A percentile compares a stretch with the other conserved stretches of the same genome.
Evolutionary conservation across 2,888 invertebrate genomes (phyloP).

Genomic region (Didymodactylos carnosus): DNA sequence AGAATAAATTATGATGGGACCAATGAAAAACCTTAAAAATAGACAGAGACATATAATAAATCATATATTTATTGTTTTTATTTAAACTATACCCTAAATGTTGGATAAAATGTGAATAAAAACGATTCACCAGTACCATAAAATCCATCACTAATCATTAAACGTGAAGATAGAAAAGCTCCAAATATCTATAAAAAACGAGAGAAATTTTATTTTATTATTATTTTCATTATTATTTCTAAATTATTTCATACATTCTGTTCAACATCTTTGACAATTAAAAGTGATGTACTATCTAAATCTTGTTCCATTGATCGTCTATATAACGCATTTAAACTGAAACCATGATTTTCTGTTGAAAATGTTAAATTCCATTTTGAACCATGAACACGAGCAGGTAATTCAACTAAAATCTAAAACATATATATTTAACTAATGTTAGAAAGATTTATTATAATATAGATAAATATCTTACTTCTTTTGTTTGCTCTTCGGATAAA

Average conservation of each 20-base stretch:
- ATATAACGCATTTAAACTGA: slow-evolving; percentile 89
- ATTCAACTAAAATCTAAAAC: neutral
- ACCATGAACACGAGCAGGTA: slow-evolving; percentile 34
- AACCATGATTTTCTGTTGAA: slow-evolving; percentile 89
- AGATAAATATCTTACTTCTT: neutral
- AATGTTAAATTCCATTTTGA: slow-evolving; percentile 84
- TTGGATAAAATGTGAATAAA: slow-evolving; percentile 58
- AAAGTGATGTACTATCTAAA: slow-evolving; percentile 59
- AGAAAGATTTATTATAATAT: neutral
- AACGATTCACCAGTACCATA: slow-evolving; percentile 92
- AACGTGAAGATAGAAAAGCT: slow-evolving; percentile 70
- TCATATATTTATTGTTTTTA: too few relatives aligned
- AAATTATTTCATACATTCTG: slow-evolving; percentile 47
- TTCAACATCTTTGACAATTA: slow-evolving; percentile 83
- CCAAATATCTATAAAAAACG: slow-evolving; percentile 57
- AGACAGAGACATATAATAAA: too few relatives aligned
- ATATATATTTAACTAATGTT: neutral
- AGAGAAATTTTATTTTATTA: neutral
- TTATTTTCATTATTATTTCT: slow-evolving; percentile 10
- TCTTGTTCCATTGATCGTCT: slow-evolving; percentile 55
- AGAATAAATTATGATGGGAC: slow-evolving; percentile 97
- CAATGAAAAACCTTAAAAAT: slow-evolving; percentile 47
- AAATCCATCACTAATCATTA: slow-evolving; percentile 82
- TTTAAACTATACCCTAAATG: slow-evolving; percentile 51
- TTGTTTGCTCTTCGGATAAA: neutral